Conservation (phyloP, 2,888 invertebrate genomes). For the Rhynchonema sp. region DNA sequence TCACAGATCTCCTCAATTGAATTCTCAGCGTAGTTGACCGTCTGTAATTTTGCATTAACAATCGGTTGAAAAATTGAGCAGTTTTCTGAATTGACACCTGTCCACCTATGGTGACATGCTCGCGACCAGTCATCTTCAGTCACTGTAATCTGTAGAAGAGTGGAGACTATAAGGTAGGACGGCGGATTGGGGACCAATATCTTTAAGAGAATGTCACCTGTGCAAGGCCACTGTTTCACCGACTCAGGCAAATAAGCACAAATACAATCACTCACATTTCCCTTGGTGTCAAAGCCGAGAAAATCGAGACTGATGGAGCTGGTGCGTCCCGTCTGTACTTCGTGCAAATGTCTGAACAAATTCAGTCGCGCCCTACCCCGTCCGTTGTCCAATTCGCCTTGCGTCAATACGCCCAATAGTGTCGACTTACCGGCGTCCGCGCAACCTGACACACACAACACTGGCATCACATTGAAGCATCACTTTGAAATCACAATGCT, state of each 20-base stretch:
- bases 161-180: too few species aligned
- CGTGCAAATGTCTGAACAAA: conserved; percentile 77
- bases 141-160: too few species aligned
- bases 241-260: too few species aligned
- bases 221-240: too few species aligned
- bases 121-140: too few species aligned
- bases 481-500: neutral
- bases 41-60: conserved; percentile 1
- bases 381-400: conserved; percentile 86
- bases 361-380: conserved; percentile 63
- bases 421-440: conserved; percentile 96
- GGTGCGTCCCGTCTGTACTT: conserved; percentile 78
- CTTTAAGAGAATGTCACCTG: too few species aligned
- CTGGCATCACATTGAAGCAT: conserved; percentile 37
- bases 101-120: too few species aligned
- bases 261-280: conserved; percentile 15
- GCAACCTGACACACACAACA: conserved; percentile 76
- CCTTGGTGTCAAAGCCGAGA: conserved; percentile 59
- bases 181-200: too few species aligned
- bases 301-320: conserved; percentile 72
- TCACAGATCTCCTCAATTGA: conserved; percentile 84
- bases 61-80: neutral
- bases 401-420: conserved; percentile 63
- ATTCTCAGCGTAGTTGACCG: conserved; percentile 44
- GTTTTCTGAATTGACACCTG: too few species aligned